phyloP scores from a whole-genome alignment of 2,113 vertebrate species.

The Malaclemys terrapin region DNA sequence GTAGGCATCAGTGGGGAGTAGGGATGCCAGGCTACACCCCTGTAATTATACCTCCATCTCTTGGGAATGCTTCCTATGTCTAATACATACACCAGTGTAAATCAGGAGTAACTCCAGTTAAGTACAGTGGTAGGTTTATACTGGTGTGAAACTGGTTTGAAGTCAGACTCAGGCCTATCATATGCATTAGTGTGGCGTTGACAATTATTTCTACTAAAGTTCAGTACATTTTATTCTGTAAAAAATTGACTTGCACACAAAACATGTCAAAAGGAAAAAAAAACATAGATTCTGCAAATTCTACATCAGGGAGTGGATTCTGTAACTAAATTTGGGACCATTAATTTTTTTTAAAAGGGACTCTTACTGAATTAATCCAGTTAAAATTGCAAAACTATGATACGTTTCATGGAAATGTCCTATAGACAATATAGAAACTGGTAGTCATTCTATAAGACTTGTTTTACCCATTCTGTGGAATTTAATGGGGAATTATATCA shows the following conservation, averaged over 20 bases:
- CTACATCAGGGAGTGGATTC: neutral
- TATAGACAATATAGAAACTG: neutral
- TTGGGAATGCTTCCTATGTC: neutral
- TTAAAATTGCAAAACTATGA: constrained; percentile 8
- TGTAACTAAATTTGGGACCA: neutral
- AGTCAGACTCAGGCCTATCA: neutral
- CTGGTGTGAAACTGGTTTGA: neutral
- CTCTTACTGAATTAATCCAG: neutral
- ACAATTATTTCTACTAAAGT: neutral
- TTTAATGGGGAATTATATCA: neutral
- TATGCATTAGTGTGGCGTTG: neutral
- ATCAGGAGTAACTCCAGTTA: neutral
- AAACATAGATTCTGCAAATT: neutral
- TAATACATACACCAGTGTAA: neutral
- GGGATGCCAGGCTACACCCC: neutral
- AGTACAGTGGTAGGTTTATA: neutral
- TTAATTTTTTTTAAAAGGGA: neutral
- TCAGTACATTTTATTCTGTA: neutral
- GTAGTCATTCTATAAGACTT: neutral
- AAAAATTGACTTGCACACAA: neutral
- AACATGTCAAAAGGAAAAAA: neutral
- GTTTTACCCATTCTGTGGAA: neutral
- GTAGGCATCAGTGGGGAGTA: neutral
- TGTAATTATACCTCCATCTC: neutral
- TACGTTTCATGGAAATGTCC: neutral